Evolutionary conservation across 2,888 invertebrate genomes (phyloP), one percentile per base, ranked within the genome.

Genomic region (Synanthedon formicaeformis): DNA sequence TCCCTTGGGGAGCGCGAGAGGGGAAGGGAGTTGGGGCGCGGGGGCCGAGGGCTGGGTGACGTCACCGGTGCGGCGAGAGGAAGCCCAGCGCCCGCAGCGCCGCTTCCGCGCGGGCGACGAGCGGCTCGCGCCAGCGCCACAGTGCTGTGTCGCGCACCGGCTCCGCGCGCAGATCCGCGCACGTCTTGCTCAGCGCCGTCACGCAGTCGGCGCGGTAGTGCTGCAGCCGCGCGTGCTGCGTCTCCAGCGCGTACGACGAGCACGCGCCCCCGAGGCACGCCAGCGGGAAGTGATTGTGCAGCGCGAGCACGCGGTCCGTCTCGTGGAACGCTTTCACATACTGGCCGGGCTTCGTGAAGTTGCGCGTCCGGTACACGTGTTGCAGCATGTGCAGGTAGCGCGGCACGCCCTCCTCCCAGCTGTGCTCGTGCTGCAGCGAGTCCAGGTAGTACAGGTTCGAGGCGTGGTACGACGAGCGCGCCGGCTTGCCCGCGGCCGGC

Each of bases 201-300:
- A 96, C 96, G 81, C 97, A 97, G 81, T 96, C 96, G 34, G 95
- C 95, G 56, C 97, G 91, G 85, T 97, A 98, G 81, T 98, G 98
- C 77, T 98, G 96, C 67, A 98, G 88, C 61, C 97, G 94, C 14
- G 97, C 97, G 69, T 93, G 92, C 41, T 88, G 88, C 23, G 94
- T 94, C 60, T 94, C 93, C 60, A 97, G 91, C 54, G 95, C 91
- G 82, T 93, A 96, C 50, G 95, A 94, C 52, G 94, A 94, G 80
- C 96, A 96, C 6, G 91, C 90, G 49, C 94, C 94, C 50, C 95
- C 94, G 45, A 96, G 82, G 71, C 96, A 97, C 55, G 95, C 94
- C 62, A 97, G 82, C 41, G 97, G 96, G 75, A 96, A 96, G 80
- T 97, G 97, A 81, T 97, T 97, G 88, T 97, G 97, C 58, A 97